Percentiles rank a stretch among this genome's conserved stretches.
Evolutionary conservation across 2,113 vertebrate species (phyloP).

Genomic region (Daubentonia madagascariensis): DNA sequence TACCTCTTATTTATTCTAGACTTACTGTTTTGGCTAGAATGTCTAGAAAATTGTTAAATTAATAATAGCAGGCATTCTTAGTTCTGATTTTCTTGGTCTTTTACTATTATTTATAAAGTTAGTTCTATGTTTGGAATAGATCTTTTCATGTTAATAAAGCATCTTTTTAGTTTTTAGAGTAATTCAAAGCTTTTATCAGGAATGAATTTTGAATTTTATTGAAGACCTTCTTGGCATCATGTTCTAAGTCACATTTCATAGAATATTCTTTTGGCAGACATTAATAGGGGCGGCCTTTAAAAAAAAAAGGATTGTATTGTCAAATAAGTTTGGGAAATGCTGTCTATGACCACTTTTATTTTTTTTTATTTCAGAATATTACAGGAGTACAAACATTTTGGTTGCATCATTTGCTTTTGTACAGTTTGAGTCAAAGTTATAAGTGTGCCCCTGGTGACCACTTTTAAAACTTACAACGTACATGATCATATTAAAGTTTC

Average conservation of each 20-base stretch:
- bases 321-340: not conserved
- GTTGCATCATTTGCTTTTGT: too few relatives aligned
- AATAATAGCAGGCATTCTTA: not conserved
- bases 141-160: not conserved
- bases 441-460: too few relatives aligned
- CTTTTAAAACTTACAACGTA: not conserved
- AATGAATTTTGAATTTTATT: not conserved
- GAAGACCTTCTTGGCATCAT: not conserved
- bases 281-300: not conserved
- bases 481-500: not conserved
- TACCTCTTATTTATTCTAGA: not conserved
- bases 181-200: not conserved
- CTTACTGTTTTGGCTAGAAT: not conserved
- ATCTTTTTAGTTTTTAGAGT: not conserved
- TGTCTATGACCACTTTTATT: too few relatives aligned
- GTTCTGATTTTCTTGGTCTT: not conserved
- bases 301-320: not conserved
- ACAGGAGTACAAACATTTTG: too few relatives aligned
- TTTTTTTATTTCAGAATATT: too few relatives aligned
- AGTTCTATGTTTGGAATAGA: not conserved
- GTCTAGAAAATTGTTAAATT: not conserved
- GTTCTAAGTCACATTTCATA: not conserved
- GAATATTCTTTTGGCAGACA: not conserved
- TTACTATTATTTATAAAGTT: not conserved
- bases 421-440: too few relatives aligned